Evolutionary conservation across 2,888 invertebrate genomes (phyloP).

Genomic region (Arctia plantaginis): DNA sequence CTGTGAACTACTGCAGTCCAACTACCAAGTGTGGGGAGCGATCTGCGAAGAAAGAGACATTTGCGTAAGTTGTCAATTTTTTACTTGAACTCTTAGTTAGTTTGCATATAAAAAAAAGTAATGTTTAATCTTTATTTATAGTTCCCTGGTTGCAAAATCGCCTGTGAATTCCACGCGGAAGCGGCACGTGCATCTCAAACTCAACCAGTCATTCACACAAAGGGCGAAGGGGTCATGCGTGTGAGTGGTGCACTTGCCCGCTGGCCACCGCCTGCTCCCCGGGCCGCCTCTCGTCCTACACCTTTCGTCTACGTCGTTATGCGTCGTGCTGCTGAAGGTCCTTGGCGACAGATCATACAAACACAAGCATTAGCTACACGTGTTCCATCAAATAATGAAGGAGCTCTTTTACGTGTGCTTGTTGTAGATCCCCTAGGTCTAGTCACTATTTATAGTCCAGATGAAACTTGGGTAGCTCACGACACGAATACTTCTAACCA

Average conservation of each 20-base stretch:
- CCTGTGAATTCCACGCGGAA: constrained; percentile 90
- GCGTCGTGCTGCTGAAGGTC: constrained; percentile 88
- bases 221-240: constrained; percentile 89
- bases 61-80: constrained; percentile 87
- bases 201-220: constrained; percentile 90
- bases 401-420: constrained; percentile 88
- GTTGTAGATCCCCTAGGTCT: constrained; percentile 90
- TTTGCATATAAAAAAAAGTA: not conserved
- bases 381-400: constrained; percentile 88
- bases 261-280: constrained; percentile 88
- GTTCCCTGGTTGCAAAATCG: constrained; percentile 91
- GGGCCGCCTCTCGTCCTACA: constrained; percentile 85
- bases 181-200: constrained; percentile 88
- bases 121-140: constrained; percentile 71
- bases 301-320: constrained; percentile 90
- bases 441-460: constrained; percentile 90
- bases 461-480: constrained; percentile 87
- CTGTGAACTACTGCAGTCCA: constrained; percentile 90
- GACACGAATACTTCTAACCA: constrained; percentile 83
- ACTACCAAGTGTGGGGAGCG: constrained; percentile 90
- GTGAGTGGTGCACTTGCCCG: constrained; percentile 88
- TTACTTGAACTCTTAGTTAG: constrained; percentile 17
- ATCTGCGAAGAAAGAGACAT: constrained; percentile 90
- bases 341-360: constrained; percentile 89
- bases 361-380: constrained; percentile 88